Base-by-base conservation (phyloP, 1,140 invertebrate species). In the Arion vulgaris region DNA sequence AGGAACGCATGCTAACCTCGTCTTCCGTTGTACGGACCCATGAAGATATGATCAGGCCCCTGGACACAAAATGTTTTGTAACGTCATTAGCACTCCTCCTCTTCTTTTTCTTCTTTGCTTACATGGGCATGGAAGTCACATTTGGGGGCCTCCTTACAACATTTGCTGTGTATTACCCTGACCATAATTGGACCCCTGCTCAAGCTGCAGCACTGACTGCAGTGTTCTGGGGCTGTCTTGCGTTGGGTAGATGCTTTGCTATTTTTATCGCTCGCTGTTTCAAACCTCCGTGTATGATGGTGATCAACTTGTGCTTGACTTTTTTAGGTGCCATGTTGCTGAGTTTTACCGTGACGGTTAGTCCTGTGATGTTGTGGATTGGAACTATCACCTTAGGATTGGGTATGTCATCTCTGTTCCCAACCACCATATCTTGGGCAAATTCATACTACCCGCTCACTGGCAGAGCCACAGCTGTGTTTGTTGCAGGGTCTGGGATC, bases 331-430 rank as follows among this genome's bases (percentile, higher is more conserved):
- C 91, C 0, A 41, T 92, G 32, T 85, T 93, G 17, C 84, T 94
- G n/a, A 85, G 89, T 17, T 87, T 92, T 84, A 89, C 89, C n/a
- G 88, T 92, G 0, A 81, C 86, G 28, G 81, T 84, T 11, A 82
- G 86, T 17, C 86, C 91, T 49, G 86, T 80, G 34, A 41, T 88
- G 15, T 72, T 91, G 36, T 91, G 90, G 90, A 39, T 88, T 17
- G 89, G 89, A 26, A 91, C 90, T 4, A 57, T 89, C 38, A 86
- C 85, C 26, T 72, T 90, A n/a, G 93, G 93, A 13, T 81, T 94
- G 5, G 93, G 93, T 78, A 87, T 94, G 85, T 92, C 93, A 0
- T 93, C 93, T 15, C 90, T 93, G 23, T 93, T 93, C 81, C 93
- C 93, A 0, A 91, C 92, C 0, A 90, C 88, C 32, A 90, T 94